phyloP scores from a whole-genome alignment of 2,797 vertebrate species.

The Stomatorhinus walkeri region DNA sequence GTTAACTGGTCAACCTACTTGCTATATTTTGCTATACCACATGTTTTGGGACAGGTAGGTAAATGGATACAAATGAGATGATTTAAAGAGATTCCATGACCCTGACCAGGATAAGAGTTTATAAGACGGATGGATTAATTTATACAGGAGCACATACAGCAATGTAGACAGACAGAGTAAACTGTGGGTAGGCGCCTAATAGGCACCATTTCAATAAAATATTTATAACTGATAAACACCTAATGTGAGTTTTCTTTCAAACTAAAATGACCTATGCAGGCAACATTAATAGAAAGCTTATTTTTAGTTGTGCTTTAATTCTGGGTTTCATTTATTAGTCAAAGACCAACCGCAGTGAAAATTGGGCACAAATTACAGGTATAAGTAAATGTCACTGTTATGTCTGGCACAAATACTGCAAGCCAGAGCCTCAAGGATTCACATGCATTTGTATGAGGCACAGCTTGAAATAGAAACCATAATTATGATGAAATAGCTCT shows the following conservation, averaged over 20 bases:
- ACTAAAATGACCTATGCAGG: not conserved
- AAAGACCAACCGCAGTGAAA: not conserved
- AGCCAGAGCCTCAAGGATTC: not conserved
- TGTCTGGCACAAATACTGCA: not conserved
- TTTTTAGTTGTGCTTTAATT: not conserved
- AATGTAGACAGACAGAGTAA: not conserved
- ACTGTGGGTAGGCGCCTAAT: not conserved
- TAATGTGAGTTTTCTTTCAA: not conserved
- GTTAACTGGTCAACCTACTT: not conserved
- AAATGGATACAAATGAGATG: not conserved
- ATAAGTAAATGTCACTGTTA: not conserved
- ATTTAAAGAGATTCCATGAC: not conserved
- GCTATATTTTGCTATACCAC: not conserved
- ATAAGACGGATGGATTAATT: not conserved
- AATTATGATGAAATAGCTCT: conserved; percentile 14
- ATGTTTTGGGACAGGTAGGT: not conserved
- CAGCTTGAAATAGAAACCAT: conserved; percentile 16
- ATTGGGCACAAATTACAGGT: not conserved
- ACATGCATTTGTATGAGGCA: not conserved
- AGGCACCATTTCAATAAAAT: not conserved
- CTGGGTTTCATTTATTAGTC: not conserved
- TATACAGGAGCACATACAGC: not conserved
- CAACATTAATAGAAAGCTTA: not conserved
- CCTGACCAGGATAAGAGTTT: not conserved
- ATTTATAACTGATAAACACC: not conserved